Base-by-base conservation (phyloP, 2,113 vertebrate species). In the Cephalopholis sonnerati region DNA sequence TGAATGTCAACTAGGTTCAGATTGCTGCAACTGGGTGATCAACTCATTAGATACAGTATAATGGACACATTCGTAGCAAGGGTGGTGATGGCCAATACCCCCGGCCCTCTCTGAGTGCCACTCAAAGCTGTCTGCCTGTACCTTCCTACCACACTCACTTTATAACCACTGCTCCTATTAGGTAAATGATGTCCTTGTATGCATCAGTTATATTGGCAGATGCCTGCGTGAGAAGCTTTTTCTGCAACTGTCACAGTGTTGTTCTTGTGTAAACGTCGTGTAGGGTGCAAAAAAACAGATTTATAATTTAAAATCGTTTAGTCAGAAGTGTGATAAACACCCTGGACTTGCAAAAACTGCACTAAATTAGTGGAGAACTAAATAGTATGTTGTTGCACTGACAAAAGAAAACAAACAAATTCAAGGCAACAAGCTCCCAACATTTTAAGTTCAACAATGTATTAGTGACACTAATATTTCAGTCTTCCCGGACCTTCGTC, bases 11-110 rank as follows among this genome's bases (percentile, higher is more conserved):
- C 65, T 62, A 83, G 78, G 62, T 71, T 85, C 67, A 77, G 67
- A 82, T 63, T 77, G 81, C 79, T 67, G 79, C 71, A 64, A 76
- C 58, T 62, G 76, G 53, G 36, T 79, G 79, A 91, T 89, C 69
- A 88, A 89, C 88, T 91, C 71, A 74, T 90, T 89, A 91, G 77
- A 74, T 74, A 20, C 50, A 79, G 57, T 29, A 79, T 80, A 85
- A 88, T 65, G 77, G 84, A 82, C 81, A 77, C 58, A 57, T 79
- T 83, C 61, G 83, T 74, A 70, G 50, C 25, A 51, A 79, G 50
- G 64, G 53, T 46, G 59, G 55, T 67, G 50, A 81, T 66, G 54
- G 77, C 51, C 65, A 64, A 71, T 18, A 67, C 63, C 48, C 24
- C 27, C 66, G 53, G 61, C n/a, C 46, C 50, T 77, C 58, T 59